Evolutionary conservation across 2,113 vertebrate genomes (phyloP), one percentile per base, ranked within the genome.

Genomic region (Pimephales promelas): DNA sequence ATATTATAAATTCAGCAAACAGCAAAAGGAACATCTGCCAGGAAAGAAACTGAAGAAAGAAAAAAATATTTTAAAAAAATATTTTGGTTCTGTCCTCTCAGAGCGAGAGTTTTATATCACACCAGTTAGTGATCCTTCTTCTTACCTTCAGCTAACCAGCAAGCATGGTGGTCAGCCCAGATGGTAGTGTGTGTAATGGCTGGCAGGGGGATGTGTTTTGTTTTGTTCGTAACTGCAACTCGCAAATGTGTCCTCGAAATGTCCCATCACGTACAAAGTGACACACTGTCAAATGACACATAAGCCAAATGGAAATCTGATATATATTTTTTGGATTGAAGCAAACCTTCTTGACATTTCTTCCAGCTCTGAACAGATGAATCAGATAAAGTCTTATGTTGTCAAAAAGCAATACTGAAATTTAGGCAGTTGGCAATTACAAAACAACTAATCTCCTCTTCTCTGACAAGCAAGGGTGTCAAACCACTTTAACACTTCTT

Each of bases 301-400:
- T 75, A 71, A 81, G 61, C 57, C 3, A 24, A 77, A 76, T 14
- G 61, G 18, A 77, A 76, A 76, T 76, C 26, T 73, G 40, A 84
- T 79, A 22, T 52, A 52, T 73, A 74, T 54, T 34, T 72, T 57
- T 57, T 28, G 40, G 62, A 82, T 71, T 81, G 43, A 64, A 49
- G 22, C 59, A 79, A 78, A 62, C n/a, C n/a, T 62, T 79, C 40
- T 47, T 47, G 26, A 79, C 16, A 24, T 49, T 78, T 75, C 47
- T 70, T 62, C 47, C 40, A 11, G 24, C 43, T 64, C 10, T 22
- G 59, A 79, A 64, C n/a, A 47, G n/a, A 28, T 59, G 13, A 59
- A 59, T 11, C 28, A 59, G 36, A 78, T 36, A 43, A 16, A 28
- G 43, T 49, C 40, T 79, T 64, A 49, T 49, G 59, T 66, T 64